These are phyloP conservation scores for Synanthedon vespiformis DNA, from an alignment of 2,888 invertebrate species.

Conservation along the genomic window DNA sequence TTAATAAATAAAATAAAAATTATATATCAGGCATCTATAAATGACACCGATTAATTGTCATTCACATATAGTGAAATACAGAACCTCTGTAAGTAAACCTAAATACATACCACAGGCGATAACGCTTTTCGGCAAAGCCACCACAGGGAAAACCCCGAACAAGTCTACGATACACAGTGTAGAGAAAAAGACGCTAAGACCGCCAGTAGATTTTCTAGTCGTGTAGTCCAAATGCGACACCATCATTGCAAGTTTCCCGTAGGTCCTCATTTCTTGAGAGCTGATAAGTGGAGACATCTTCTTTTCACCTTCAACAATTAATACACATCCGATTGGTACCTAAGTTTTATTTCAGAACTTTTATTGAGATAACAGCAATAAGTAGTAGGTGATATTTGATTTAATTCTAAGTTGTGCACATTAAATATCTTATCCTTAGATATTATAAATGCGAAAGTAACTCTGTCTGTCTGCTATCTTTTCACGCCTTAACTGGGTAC, in stretches of 20 bases:
- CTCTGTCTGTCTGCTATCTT: too few species aligned
- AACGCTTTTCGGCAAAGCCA: conserved; percentile 80
- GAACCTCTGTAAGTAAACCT: too few species aligned
- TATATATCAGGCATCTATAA: background rate
- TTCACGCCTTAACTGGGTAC: too few species aligned
- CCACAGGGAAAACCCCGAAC: conserved; percentile 86
- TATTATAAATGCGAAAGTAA: too few species aligned
- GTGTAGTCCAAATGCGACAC: conserved; percentile 28
- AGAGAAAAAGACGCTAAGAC: conserved; percentile 77
- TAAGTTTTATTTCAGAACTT: too few species aligned
- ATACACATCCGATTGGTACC: too few species aligned
- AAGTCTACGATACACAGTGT: conserved; percentile 83
- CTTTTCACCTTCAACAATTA: background rate
- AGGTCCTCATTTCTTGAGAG: background rate
- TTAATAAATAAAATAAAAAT: background rate
- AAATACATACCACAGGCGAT: conserved; percentile 76
- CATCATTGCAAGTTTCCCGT: conserved; percentile 17
- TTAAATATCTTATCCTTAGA: too few species aligned
- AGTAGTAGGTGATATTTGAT: background rate
- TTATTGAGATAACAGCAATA: too few species aligned
- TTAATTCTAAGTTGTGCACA: too few species aligned
- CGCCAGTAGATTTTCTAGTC: conserved; percentile 42
- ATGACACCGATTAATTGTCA: background rate
- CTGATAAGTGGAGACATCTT: conserved; percentile 1
- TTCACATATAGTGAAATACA: too few species aligned